Base-by-base conservation (phyloP, 1,140 invertebrate genomes). In the Drosophila mayri region DNA sequence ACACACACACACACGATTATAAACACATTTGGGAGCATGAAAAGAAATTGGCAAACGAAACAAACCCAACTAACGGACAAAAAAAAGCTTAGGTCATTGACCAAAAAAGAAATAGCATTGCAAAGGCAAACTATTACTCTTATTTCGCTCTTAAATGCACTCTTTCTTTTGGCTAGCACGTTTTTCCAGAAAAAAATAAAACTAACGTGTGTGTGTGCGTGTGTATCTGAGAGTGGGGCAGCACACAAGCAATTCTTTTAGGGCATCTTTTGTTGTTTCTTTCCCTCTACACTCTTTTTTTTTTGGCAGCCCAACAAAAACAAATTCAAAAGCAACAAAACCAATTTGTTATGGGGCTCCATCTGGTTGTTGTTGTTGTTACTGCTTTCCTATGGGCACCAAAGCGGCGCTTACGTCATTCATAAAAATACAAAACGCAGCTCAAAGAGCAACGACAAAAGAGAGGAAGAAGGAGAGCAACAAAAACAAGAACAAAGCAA, bases 71-170 rank as follows among this genome's bases (percentile, higher is more conserved):
- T 84, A 88, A 88, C 80, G 80, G 77, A 70, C 61, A 67, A 71
- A 82, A 30, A 28, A 66, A 87, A 72, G 80, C 84, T 88, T 88
- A 88, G 84, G 84, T 88, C 84, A 88, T 88, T 88, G 84, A 88
- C 84, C 84, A 88, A 88, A 88, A 88, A 87, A 88, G 84, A 88
- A 80, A 70, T 70, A 80, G 76, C 67, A 55, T 65, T 60, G 57
- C 61, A 64, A 81, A 65, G 57, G 73, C 41, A 28, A 28, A 38
- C 58, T 44, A 40, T 62, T 32, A 6, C 30, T 65, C 38, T 80
- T 30, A 7, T 8, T 55, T 4, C 9, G 46, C 46, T 60, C 70
- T 60, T 41, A 16, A 25, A 22, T 37, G 18, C 11, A 38, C 41
- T 32, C 64, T 30, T 59, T 64, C 52, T 72, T 30, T 41, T 14